A percentile compares a stretch with the other conserved stretches of the same genome.
phyloP scores from a whole-genome alignment of 1,140 invertebrate species.

The Microplitis demolitor region DNA sequence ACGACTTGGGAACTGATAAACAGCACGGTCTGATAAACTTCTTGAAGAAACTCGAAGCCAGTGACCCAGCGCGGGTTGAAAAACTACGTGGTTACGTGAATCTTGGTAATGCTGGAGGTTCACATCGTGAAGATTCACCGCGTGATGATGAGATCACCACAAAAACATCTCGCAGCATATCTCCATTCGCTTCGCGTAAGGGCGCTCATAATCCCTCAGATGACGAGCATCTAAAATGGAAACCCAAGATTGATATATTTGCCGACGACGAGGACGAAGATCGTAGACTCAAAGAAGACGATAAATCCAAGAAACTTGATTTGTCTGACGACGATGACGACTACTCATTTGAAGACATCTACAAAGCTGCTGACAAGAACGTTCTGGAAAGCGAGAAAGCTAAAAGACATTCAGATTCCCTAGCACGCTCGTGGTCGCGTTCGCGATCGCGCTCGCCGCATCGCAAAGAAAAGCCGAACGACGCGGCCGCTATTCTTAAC shows the following conservation, averaged over 20 bases:
- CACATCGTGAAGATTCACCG: conserved; percentile 35
- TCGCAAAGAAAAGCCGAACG: conserved; percentile 46
- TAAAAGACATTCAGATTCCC: conserved; percentile 40
- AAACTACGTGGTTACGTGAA: conserved; percentile 71
- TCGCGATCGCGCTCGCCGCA: conserved; percentile 50
- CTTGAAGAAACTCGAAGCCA: conserved; percentile 75
- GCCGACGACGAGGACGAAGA: conserved; percentile 57
- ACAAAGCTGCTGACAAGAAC: conserved; percentile 68
- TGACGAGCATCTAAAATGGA: conserved; percentile 55
- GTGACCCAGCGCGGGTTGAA: conserved; percentile 73
- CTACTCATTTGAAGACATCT: conserved; percentile 72
- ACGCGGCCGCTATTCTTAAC: conserved; percentile 61
- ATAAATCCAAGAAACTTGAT: conserved; percentile 49
- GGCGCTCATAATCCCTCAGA: conserved; percentile 54
- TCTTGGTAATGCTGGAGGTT: conserved; percentile 46
- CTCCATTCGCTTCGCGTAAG: conserved; percentile 56
- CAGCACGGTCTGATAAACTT: conserved; percentile 79
- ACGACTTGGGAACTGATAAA: conserved; percentile 75
- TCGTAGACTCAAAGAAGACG: conserved; percentile 37
- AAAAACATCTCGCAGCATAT: conserved; percentile 45
- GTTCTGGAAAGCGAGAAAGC: conserved; percentile 62
- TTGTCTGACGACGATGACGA: conserved; percentile 70
- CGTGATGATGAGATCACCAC: conserved; percentile 22
- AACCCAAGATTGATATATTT: conserved; percentile 57
- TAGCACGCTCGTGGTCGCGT: conserved; percentile 54